Evolutionary conservation across 2,888 invertebrate genomes (phyloP).

Genomic region (Nephrotoma guestfalica): DNA sequence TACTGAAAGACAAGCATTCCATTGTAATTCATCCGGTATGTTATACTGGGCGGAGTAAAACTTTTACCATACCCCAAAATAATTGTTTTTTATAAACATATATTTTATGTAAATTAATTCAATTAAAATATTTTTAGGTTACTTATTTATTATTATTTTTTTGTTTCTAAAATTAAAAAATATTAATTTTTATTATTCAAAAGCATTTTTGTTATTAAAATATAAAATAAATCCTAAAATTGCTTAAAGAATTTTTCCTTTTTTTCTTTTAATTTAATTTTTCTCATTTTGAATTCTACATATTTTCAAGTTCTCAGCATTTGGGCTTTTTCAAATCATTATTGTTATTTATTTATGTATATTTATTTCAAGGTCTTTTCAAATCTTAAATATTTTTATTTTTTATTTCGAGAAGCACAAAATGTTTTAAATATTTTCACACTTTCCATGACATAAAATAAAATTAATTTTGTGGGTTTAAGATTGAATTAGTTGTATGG

Average conservation of each 20-base stretch:
- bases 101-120: neutral
- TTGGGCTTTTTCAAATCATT: neutral
- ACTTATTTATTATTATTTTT: neutral
- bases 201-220: neutral
- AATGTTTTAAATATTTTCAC: neutral
- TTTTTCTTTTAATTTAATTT: neutral
- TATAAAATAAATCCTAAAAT: neutral
- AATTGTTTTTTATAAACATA: neutral
- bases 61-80: neutral
- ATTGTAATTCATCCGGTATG: neutral
- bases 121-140: neutral
- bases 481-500: neutral
- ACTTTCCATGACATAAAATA: neutral
- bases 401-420: neutral
- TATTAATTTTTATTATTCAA: neutral
- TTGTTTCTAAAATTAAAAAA: neutral
- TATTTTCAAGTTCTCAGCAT: neutral
- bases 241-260: neutral
- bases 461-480: neutral
- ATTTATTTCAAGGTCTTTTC: neutral
- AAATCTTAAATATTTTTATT: neutral
- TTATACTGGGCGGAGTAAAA: neutral
- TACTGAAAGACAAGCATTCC: neutral
- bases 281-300: neutral
- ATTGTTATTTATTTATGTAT: neutral